Conservation (phyloP, 2,797 vertebrate genomes). For the Pangasius djambal region DNA sequence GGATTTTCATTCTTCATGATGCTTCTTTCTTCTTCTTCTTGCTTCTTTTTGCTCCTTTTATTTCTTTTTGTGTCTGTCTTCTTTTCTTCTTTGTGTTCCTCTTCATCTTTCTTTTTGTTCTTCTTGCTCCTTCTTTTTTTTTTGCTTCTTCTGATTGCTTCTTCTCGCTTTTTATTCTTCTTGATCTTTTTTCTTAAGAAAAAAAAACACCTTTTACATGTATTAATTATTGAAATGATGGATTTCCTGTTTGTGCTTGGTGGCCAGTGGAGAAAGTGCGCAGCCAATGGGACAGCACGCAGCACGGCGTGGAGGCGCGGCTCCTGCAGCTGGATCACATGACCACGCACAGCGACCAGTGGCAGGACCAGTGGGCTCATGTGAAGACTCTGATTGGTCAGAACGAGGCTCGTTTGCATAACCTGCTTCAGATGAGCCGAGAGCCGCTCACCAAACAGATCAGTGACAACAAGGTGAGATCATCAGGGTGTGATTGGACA, state of each 20-base stretch:
- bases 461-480: conserved; percentile 87
- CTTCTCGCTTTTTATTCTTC: neutral
- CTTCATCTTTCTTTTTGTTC: neutral
- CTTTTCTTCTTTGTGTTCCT: too few species aligned
- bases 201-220: too few species aligned
- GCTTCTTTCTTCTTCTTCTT: neutral
- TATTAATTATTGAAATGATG: neutral
- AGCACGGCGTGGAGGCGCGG: conserved; percentile 86
- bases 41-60: neutral
- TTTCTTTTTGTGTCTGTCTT: neutral
- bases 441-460: conserved; percentile 87
- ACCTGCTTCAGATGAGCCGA: conserved; percentile 79
- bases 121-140: neutral
- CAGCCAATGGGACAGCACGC: conserved; percentile 91
- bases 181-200: neutral
- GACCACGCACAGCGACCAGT: conserved; percentile 87
- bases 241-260: neutral
- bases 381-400: conserved; percentile 84
- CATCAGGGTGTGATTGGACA: neutral
- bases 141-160: neutral
- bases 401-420: conserved; percentile 80
- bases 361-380: conserved; percentile 86
- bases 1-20: neutral
- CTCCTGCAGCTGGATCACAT: conserved; percentile 89
- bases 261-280: conserved; percentile 88